Evolutionary conservation across 2,113 vertebrate genomes (phyloP).

Genomic region (Willisornis vidua): DNA sequence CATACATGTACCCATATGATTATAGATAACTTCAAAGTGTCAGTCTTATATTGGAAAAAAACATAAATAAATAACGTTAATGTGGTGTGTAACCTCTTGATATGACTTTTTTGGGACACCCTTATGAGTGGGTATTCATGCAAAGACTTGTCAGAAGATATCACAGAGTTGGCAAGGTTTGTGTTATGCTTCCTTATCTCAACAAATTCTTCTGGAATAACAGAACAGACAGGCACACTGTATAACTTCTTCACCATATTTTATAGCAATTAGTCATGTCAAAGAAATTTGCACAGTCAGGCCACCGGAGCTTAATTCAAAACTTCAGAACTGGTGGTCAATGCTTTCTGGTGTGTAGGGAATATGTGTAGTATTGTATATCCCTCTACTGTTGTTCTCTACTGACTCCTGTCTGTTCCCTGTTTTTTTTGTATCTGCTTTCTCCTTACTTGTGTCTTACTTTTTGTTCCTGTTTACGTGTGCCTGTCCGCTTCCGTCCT

Average conservation of each 20-base stretch:
- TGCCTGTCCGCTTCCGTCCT: not conserved
- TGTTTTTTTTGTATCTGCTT: not conserved
- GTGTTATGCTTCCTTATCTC: not conserved
- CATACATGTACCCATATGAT: fast-evolving
- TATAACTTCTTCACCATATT: not conserved
- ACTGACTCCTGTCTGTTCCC: not conserved
- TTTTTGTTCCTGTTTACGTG: not conserved
- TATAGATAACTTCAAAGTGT: not conserved
- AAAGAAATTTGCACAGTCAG: not conserved
- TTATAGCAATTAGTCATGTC: not conserved
- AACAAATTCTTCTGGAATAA: not conserved
- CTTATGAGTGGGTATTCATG: not conserved
- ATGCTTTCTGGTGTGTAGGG: not conserved
- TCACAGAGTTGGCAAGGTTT: not conserved
- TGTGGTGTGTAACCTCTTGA: not conserved
- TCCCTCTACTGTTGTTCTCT: not conserved
- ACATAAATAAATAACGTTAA: not conserved
- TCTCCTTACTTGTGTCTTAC: not conserved
- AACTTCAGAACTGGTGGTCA: not conserved
- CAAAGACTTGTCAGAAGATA: not conserved
- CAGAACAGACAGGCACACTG: not conserved
- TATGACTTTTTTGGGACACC: not conserved
- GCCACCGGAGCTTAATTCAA: not conserved
- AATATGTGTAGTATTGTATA: not conserved
- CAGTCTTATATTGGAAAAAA: not conserved